These are phyloP conservation scores for Lagopus muta DNA, from an alignment of 2,113 vertebrate species.

Conservation along the genomic window DNA sequence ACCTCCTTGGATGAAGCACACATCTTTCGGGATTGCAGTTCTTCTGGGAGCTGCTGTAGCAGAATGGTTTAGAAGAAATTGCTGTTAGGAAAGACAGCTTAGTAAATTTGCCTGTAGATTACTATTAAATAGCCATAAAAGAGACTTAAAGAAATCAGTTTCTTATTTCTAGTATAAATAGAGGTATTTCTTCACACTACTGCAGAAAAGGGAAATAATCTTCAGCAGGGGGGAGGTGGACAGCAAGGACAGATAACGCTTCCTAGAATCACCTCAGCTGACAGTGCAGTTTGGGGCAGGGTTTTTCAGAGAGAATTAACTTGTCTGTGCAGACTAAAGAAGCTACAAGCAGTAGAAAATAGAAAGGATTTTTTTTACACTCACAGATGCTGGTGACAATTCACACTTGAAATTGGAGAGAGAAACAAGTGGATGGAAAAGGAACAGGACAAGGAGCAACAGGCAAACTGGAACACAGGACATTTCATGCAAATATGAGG, in stretches of 20 bases:
- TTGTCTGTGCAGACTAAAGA: background rate
- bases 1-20: background rate
- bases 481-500: no score
- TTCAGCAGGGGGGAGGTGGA: background rate
- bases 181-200: background rate
- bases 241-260: background rate
- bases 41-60: background rate
- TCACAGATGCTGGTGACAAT: conserved; percentile 16
- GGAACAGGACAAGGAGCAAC: background rate
- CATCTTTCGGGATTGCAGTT: background rate
- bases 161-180: background rate
- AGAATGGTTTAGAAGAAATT: background rate
- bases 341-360: conserved; percentile 6
- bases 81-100: background rate
- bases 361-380: background rate
- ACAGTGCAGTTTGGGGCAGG: conserved; percentile 8
- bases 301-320: conserved; percentile 41
- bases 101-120: background rate
- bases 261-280: conserved; percentile 13
- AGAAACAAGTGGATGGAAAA: background rate
- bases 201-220: background rate
- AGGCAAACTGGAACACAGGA: no score
- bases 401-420: background rate
- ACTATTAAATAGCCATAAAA: background rate
- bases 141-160: background rate